Percentiles rank a stretch among this genome's conserved stretches.
These are phyloP conservation scores for Archaeoteleia sp. DNA, from an alignment of 2,888 invertebrate species.

Conservation along the genomic window DNA sequence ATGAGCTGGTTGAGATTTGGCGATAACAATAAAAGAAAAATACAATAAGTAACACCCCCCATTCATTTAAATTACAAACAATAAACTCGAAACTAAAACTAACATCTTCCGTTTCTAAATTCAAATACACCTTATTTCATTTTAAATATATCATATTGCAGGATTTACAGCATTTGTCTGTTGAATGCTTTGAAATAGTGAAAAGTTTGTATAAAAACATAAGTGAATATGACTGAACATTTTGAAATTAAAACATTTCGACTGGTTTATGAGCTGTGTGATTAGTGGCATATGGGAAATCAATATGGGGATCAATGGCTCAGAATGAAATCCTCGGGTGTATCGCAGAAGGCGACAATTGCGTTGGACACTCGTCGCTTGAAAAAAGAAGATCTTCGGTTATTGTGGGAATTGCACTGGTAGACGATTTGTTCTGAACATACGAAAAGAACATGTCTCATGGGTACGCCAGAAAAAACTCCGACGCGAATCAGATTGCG, in stretches of 20 bases:
- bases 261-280: too few relatives aligned
- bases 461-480: constrained; percentile 30
- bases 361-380: constrained; percentile 9
- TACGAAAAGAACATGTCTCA: constrained; percentile 41
- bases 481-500: constrained; percentile 38
- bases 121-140: too few relatives aligned
- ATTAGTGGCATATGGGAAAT: too few relatives aligned
- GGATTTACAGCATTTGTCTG: too few relatives aligned
- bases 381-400: constrained; percentile 11
- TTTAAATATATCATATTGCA: too few relatives aligned
- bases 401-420: constrained; percentile 19
- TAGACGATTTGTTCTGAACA: constrained; percentile 21
- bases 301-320: constrained; percentile 12
- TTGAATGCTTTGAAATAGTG: too few relatives aligned
- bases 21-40: constrained; percentile 43
- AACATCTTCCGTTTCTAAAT: constrained; percentile 1
- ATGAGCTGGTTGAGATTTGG: constrained; percentile 39
- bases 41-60: too few relatives aligned
- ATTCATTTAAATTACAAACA: too few relatives aligned
- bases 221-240: too few relatives aligned
- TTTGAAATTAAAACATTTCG: too few relatives aligned
- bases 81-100: constrained; percentile 28
- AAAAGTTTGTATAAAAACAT: too few relatives aligned
- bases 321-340: constrained; percentile 25
- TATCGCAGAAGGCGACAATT: background rate